Conservation (phyloP, 2,888 invertebrate species). For the Cryptosula pallasiana region DNA sequence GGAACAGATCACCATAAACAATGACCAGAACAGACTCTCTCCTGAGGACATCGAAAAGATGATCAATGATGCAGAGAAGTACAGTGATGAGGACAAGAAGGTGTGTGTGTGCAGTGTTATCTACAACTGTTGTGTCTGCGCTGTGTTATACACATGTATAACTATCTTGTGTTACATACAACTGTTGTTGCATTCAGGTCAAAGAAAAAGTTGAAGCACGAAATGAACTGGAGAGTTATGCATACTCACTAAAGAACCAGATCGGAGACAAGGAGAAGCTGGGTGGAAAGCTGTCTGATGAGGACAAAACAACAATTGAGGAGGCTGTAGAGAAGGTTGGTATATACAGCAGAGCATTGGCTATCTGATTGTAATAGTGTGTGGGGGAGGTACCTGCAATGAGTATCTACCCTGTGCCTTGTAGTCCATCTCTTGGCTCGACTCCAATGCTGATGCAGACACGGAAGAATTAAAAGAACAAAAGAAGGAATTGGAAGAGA, state of each 20-base stretch:
- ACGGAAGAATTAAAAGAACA: conserved; percentile 87
- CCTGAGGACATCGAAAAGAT: conserved; percentile 98
- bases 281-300: conserved; percentile 79
- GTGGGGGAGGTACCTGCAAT: no score
- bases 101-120: conserved; percentile 57
- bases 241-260: conserved; percentile 96
- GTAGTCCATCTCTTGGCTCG: conserved; percentile 88
- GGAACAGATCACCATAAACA: conserved; percentile 97
- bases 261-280: conserved; percentile 93
- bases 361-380: no score
- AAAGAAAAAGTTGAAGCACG: conserved; percentile 82
- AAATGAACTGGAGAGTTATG: conserved; percentile 88
- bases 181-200: conserved; percentile 27
- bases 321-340: conserved; percentile 78
- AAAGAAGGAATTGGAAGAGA: conserved; percentile 86
- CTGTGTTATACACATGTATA: neutral
- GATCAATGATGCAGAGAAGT: conserved; percentile 98
- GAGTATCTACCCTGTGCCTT: no score
- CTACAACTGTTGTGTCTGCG: neutral
- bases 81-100: conserved; percentile 97
- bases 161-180: neutral
- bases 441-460: conserved; percentile 88
- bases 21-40: conserved; percentile 92
- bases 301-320: conserved; percentile 90
- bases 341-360: neutral